These are phyloP conservation scores for Falco berigora DNA, from an alignment of 2,797 vertebrate genomes.

Conservation along the genomic window DNA sequence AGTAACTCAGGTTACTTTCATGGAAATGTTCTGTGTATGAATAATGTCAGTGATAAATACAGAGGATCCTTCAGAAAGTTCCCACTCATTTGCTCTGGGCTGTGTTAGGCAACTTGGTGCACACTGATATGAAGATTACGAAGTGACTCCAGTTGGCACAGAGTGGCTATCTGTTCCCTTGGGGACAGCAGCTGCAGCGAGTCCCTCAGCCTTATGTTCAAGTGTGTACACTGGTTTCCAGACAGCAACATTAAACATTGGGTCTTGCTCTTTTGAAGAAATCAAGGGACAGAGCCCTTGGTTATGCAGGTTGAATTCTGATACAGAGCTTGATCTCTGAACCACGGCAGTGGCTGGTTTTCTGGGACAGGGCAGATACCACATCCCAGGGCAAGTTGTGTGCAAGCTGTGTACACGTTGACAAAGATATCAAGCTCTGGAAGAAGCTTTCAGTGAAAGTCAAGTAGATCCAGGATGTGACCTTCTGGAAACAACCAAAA, in stretches of 20 bases:
- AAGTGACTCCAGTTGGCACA: background rate
- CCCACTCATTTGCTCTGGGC: background rate
- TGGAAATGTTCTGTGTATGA: background rate
- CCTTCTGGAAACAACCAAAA: background rate
- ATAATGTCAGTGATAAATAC: background rate
- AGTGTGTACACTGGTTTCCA: background rate
- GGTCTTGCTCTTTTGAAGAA: background rate
- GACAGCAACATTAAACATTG: background rate
- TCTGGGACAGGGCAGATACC: background rate
- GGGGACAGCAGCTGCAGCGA: background rate
- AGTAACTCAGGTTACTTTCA: background rate
- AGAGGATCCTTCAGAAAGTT: background rate
- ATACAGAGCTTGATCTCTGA: background rate
- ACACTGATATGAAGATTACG: background rate
- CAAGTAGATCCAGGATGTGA: background rate
- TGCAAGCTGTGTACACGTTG: background rate
- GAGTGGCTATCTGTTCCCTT: background rate
- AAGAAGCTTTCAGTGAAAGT: background rate
- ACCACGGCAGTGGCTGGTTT: accelerated
- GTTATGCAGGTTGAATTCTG: background rate
- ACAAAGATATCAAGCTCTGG: background rate
- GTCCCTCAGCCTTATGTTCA: background rate
- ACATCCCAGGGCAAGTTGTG: background rate
- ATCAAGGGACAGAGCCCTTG: background rate
- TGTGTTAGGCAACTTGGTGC: background rate